Evolutionary conservation across 2,797 vertebrate species (phyloP), one percentile per base, ranked within the genome.

Genomic region (Periophthalmus magnuspinnatus): DNA sequence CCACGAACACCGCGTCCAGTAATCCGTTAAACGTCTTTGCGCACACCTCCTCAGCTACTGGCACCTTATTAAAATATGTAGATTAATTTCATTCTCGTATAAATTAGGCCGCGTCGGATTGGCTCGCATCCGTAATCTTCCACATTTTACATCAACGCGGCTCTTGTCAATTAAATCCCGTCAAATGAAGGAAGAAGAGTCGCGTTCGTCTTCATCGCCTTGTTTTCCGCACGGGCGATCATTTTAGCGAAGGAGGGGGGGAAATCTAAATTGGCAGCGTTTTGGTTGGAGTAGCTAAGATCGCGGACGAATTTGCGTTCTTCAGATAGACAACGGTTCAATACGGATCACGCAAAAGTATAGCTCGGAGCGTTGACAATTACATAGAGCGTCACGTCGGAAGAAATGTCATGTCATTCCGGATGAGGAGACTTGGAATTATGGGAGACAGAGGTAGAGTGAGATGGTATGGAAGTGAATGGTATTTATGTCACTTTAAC

Each of bases 111-210:
- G 89, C 91, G 89, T 81, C 94, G 96, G 94, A 95, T 95, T 90
- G 90, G 94, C 95, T 95, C 94, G 93, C 93, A 95, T 97, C 97
- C 97, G 94, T 96, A 95, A 97, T 97, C 94, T 95, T 95, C 94
- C 94, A 94, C 95, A 96, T 94, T 56, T 57, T 32, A 96, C 94
- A 94, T 94, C 89, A 88, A 94, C 93, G 86, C 88, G 96, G 95
- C 94, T 93, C 94, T 95, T 97, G 95, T 98, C 96, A 98, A 97
- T 99, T 97, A 97, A 94, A 95, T 89, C 91, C 94, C 94, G 94
- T 93, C 95, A 96, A 96, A 97, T 95, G 95, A 97, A 95, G 95
- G 83, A 45, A 86, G 95, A 95, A 95, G 96, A 96, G 94, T 92
- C 91, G 94, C 93, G 94, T 94, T 97, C 93, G 90, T 97, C 96